Evolutionary conservation across 1,140 invertebrate species (phyloP).

Genomic region (Pseudomyrmex flavicornis): DNA sequence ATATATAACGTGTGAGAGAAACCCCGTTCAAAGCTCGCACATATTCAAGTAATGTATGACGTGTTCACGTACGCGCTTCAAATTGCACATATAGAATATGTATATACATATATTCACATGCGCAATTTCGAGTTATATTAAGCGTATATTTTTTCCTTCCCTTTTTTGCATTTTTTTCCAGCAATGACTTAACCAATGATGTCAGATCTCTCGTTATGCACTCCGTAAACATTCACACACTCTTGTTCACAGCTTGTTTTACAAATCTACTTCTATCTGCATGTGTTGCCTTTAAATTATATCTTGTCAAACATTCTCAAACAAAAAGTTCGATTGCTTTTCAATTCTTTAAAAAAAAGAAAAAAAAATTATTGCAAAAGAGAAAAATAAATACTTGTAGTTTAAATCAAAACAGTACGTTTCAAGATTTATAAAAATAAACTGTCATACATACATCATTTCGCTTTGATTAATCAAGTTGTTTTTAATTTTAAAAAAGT

Average conservation of each 20-base stretch:
- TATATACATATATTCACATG: conserved; percentile 25
- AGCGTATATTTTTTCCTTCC: conserved; percentile 25
- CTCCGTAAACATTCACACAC: conserved; percentile 29
- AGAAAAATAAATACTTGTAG: conserved; percentile 1
- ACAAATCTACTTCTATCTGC: conserved; percentile 9
- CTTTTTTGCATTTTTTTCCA: conserved; percentile 11
- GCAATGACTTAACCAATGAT: conserved; percentile 14
- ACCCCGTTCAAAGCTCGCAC: conserved; percentile 55
- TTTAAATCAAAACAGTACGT: not conserved
- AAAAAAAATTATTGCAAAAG: not conserved
- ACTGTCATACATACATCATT: not conserved
- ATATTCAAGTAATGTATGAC: conserved; percentile 59
- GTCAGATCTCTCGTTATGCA: not conserved
- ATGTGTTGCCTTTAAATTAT: conserved; percentile 11
- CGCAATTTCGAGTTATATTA: conserved; percentile 60
- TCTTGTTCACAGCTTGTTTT: conserved; percentile 14
- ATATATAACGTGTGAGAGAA: conserved; percentile 57
- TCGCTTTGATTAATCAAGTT: not conserved
- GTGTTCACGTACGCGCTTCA: conserved; percentile 48
- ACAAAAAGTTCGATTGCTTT: not conserved
- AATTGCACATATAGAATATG: conserved; percentile 57
- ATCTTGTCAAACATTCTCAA: not conserved
- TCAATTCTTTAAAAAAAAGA: not conserved
- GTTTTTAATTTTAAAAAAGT: not conserved
- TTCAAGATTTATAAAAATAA: not conserved